phyloP scores from a whole-genome alignment of 2,113 vertebrate species.

The Megatriorchis doriae region DNA sequence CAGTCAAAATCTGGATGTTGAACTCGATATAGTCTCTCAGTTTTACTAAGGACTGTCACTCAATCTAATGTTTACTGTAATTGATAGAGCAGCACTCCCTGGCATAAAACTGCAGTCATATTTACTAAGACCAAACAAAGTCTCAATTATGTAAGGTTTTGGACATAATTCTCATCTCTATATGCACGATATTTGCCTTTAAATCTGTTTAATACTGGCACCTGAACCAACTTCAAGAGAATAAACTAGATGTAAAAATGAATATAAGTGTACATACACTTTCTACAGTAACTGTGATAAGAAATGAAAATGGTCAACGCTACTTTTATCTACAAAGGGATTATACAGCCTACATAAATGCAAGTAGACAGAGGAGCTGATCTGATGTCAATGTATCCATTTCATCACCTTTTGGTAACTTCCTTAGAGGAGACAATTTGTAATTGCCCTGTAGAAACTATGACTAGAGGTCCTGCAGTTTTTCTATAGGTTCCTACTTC shows the following conservation, averaged over 20 bases:
- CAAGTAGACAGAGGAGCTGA: neutral
- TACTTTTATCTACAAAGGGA: neutral
- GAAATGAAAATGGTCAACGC: neutral
- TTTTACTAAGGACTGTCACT: neutral
- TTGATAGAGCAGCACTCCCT: neutral
- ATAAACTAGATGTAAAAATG: neutral
- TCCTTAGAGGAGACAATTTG: neutral
- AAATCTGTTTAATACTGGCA: neutral
- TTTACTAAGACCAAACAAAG: neutral
- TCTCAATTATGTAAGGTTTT: neutral
- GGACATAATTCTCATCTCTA: neutral
- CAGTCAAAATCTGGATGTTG: neutral
- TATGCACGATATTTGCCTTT: neutral
- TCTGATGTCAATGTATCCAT: neutral
- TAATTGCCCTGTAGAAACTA: neutral
- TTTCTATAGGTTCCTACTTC: neutral
- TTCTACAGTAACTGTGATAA: neutral
- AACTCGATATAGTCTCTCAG: neutral
- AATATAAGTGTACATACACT: neutral
- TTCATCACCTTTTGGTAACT: neutral
- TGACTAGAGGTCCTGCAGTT: neutral
- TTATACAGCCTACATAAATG: neutral
- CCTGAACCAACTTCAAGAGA: neutral
- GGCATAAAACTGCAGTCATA: neutral
- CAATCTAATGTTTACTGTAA: neutral